Base-by-base conservation (phyloP, 2,888 invertebrate species). In the Drosophila neotestacea region DNA sequence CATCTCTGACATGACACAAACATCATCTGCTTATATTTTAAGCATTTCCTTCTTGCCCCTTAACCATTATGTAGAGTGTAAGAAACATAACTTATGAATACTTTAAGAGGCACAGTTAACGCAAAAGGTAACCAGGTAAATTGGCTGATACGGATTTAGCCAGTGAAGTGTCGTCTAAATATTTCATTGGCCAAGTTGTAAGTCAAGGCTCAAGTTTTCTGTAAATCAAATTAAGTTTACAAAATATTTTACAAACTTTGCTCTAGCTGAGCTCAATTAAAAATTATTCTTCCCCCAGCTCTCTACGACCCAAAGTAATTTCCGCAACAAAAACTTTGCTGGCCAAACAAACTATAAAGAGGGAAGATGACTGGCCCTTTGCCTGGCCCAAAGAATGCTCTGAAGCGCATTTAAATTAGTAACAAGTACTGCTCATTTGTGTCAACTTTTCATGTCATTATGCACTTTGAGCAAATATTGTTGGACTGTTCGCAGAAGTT, bases 361-460 rank as follows among this genome's bases (percentile, higher is more conserved):
- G 32, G 32, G 3, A 6, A 9, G 2, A 32, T 32, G 32, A 32
- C 32, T 7, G 32, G 52, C 50, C 44, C 32, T 39, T 60, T 56
- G 47, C 42, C 64, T 6, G 65, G 48, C 72, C 58, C 62, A 56
- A 59, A 64, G 77, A 75, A 80, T 79, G 71, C 88, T 67, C 51
- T 72, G 69, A 74, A 77, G 74, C 84, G 78, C 74, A 85, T 81
- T 86, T 78, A 86, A 86, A 86, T 90, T 85, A 87, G 88, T 85
- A 88, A 85, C 88, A 87, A 90, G 85, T 83, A 73, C 80, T 81
- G 85, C 90, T 90, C 90, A 90, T 90, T 90, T 90, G 82, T 84
- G 85, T 85, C 89, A 90, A 90, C 84, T 90, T 90, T 90, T 78
- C 80, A 84, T 87, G 89, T 83, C 90, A 90, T 87, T 90, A 88